Evolutionary conservation across 2,113 vertebrate genomes (phyloP).

Genomic region (Crotophaga sulcirostris): DNA sequence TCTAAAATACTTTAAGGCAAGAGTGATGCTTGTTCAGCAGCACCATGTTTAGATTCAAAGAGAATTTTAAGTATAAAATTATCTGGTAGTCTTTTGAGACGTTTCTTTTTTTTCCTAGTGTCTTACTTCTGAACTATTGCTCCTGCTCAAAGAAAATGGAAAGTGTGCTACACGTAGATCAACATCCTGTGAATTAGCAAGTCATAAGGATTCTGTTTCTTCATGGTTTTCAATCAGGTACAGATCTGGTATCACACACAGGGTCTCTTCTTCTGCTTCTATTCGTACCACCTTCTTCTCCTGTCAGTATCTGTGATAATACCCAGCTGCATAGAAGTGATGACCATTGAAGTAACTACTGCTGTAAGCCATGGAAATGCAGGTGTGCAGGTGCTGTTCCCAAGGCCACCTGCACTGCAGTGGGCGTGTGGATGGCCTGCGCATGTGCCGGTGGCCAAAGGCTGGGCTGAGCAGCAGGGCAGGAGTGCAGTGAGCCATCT

Average conservation of each 20-base stretch:
- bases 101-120: not conserved
- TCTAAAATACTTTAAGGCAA: not conserved
- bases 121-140: not conserved
- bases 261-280: not conserved
- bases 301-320: constrained; percentile 52
- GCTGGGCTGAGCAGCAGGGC: constrained; percentile 66
- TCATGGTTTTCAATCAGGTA: not conserved
- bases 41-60: not conserved
- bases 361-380: constrained; percentile 57
- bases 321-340: constrained; percentile 75
- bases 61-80: not conserved
- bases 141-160: not conserved
- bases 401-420: constrained; percentile 83
- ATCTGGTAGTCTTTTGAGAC: not conserved
- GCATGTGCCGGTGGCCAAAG: constrained; percentile 68
- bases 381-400: constrained; percentile 71
- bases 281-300: not conserved
- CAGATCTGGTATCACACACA: not conserved
- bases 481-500: constrained; percentile 41
- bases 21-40: not conserved
- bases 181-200: fast-evolving
- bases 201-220: not conserved
- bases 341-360: constrained; percentile 80
- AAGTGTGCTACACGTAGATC: not conserved
- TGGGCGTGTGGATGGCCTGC: constrained; percentile 74